Evolutionary conservation across 2,888 invertebrate genomes (phyloP).

Genomic region (Drosophila limbata): DNA sequence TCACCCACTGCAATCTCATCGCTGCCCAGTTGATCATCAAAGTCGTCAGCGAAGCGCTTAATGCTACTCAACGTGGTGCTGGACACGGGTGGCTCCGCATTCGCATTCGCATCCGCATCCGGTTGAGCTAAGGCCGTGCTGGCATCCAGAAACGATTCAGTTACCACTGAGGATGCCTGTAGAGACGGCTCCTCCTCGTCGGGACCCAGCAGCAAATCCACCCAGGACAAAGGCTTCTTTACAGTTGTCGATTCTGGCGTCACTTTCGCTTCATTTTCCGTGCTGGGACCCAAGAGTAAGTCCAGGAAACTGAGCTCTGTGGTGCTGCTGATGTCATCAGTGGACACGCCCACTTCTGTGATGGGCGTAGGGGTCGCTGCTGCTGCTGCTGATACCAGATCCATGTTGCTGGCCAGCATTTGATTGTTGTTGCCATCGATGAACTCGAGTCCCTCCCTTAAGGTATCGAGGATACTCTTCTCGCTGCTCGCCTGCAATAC

Average conservation of each 20-base stretch:
- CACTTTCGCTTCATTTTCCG: slow-evolving; percentile 47
- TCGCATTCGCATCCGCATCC: slow-evolving; percentile 17
- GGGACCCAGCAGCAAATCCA: slow-evolving; percentile 77
- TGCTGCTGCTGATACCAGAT: slow-evolving; percentile 45
- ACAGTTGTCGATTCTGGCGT: slow-evolving; percentile 59
- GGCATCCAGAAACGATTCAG: slow-evolving; percentile 36
- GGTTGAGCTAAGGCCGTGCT: slow-evolving; percentile 31
- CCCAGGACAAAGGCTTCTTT: slow-evolving; percentile 71
- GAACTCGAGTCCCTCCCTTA: slow-evolving; percentile 83
- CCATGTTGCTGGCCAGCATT: slow-evolving; percentile 75
- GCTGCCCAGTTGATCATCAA: slow-evolving; percentile 64
- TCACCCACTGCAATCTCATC: slow-evolving; percentile 74
- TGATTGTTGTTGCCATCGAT: slow-evolving; percentile 83
- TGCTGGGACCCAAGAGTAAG: slow-evolving; percentile 74
- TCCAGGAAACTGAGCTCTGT: slow-evolving; percentile 80
- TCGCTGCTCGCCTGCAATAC: slow-evolving; percentile 69
- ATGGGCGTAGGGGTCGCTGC: slow-evolving; percentile 1
- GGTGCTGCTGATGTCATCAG: slow-evolving; percentile 9
- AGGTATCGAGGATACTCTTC: slow-evolving; percentile 83
- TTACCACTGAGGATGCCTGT: slow-evolving; percentile 5
- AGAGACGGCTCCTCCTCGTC: slow-evolving; percentile 69
- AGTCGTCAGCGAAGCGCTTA: slow-evolving; percentile 74
- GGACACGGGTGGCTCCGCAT: neutral
- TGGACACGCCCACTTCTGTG: neutral
- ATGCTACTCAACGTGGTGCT: slow-evolving; percentile 46